These are phyloP conservation scores for Lithophane semibrunnea DNA, from an alignment of 2,888 invertebrate species.

Conservation along the genomic window DNA sequence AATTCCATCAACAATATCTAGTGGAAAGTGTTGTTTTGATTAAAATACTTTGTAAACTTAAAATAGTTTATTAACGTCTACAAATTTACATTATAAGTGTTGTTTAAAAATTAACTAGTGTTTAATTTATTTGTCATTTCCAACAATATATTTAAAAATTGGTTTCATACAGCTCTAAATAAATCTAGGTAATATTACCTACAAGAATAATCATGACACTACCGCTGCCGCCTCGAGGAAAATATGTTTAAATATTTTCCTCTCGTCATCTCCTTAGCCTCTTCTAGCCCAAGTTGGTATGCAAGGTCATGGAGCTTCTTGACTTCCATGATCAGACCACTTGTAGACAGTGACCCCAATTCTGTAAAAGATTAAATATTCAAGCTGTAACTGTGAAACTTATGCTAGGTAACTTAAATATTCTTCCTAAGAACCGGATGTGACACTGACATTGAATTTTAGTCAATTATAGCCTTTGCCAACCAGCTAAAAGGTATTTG, in stretches of 20 bases:
- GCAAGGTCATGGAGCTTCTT: conserved; percentile 98
- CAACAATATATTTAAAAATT: neutral
- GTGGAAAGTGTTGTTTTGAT: conserved; percentile 48
- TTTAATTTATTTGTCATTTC: conserved; percentile 13
- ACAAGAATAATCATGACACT: conserved; percentile 50
- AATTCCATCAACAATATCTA: conserved; percentile 25
- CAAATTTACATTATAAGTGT: conserved; percentile 60
- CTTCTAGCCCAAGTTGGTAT: conserved; percentile 98
- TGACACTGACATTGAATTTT: neutral
- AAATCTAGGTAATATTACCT: conserved; percentile 31
- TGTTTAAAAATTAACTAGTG: conserved; percentile 22
- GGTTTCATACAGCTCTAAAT: conserved; percentile 6
- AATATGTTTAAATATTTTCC: conserved; percentile 98
- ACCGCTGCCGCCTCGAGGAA: conserved; percentile 81
- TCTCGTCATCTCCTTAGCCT: conserved; percentile 98
- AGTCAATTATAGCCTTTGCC: neutral
- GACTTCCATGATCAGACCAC: conserved; percentile 97
- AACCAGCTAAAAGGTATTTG: neutral
- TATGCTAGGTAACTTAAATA: neutral
- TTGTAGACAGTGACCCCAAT: conserved; percentile 93
- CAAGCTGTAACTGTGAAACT: too few relatives aligned
- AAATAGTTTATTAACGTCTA: conserved; percentile 59
- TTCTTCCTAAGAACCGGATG: neutral
- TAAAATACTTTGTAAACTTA: conserved; percentile 58
- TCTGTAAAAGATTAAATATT: conserved; percentile 86